A percentile compares a stretch with the other conserved stretches of the same genome.
These are phyloP conservation scores for Telmatochromis sp. DNA, from an alignment of 2,113 vertebrate species.

Conservation along the genomic window DNA sequence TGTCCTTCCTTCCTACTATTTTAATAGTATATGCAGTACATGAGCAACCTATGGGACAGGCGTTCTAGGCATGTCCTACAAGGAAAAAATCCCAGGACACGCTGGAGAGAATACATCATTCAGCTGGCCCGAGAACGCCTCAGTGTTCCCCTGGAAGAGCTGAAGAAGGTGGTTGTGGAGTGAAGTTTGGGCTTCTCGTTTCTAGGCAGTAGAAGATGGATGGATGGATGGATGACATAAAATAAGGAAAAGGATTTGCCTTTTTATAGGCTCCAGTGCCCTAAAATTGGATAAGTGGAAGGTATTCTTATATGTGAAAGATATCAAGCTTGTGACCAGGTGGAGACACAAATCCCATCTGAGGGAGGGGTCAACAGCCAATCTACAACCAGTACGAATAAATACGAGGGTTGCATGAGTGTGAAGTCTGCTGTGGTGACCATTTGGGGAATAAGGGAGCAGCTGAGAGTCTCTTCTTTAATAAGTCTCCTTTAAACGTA, in stretches of 20 bases:
- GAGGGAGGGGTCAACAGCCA: neutral
- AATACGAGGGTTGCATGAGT: neutral
- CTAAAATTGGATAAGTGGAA: neutral
- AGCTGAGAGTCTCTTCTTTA: neutral
- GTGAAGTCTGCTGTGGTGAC: neutral
- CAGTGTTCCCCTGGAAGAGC: neutral
- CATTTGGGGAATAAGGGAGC: neutral
- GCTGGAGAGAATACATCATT: neutral
- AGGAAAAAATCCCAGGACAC: neutral
- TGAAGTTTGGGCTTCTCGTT: neutral
- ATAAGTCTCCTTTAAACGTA: neutral
- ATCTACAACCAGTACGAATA: neutral
- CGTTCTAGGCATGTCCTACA: neutral
- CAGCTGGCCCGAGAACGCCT: neutral
- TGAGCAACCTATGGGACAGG: neutral
- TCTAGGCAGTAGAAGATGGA: neutral
- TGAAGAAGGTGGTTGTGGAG: neutral
- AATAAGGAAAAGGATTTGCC: neutral
- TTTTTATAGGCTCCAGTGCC: neutral
- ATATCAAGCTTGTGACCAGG: neutral
- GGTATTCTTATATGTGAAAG: neutral
- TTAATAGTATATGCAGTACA: neutral
- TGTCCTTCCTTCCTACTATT: neutral
- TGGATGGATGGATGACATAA: neutral
- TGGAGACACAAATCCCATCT: neutral